Evolutionary conservation across 2,888 invertebrate species (phyloP), one percentile per base, ranked within the genome.

Genomic region (Sericinus montela): DNA sequence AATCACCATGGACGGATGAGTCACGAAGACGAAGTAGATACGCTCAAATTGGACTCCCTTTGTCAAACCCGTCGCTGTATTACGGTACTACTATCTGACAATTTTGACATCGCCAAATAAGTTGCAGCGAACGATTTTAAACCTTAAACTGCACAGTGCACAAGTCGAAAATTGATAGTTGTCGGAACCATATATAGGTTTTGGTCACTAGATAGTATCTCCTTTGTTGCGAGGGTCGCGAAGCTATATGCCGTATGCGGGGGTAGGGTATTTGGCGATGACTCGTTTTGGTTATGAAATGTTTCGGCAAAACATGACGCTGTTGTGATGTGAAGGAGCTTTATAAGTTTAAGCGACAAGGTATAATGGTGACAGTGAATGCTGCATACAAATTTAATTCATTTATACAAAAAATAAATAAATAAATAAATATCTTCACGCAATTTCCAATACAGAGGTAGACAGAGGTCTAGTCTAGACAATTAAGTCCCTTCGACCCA

Each of bases 11-110:
- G 76, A 74, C 68, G 71, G 80, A 78, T 77, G 82, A 83, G 72
- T 83, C 85, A 86, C 83, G 83, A 80, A 50, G 72, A 75, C 78
- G 79, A 65, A 64, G 58, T 58, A 74, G 84, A 82, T 80, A 78
- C 63, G 72, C 73, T 74, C 66, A 71, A 78, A 77, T 79, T 66
- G 72, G n/a, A 68, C 69, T 75, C 71, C 75, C 78, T 83, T 85
- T 83, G 83, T 81, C 81, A 80, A 75, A 72, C 72, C 71, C 67
- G 67, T 44, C 45, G 52, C 53, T 55, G 52, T 48, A 29, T 52
- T 54, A 57, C 54, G 49, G 48, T 51, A 55, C 52, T 38, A 46
- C 45, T 35, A 35, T 32, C 30, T 32, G 1, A 15, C 42, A 41
- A 16, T 19, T 41, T 39, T 32, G 39, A 35, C 14, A 34, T 23